phyloP scores from a whole-genome alignment of 2,888 invertebrate species.

The Drosophila heteroneura region DNA sequence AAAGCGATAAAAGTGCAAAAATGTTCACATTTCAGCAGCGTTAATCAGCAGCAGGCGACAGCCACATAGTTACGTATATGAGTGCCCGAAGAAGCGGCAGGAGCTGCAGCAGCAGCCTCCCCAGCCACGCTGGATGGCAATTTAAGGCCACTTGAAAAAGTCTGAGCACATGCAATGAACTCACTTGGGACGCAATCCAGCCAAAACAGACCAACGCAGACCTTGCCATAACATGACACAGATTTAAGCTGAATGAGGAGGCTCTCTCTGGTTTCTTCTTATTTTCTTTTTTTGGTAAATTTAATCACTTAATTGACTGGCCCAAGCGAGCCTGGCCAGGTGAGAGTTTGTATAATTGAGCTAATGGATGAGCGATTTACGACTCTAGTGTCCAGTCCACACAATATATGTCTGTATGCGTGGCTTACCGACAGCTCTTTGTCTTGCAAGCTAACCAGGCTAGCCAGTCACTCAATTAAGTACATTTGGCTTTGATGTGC shows the following conservation, averaged over 20 bases:
- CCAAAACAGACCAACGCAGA: slow-evolving; percentile 3
- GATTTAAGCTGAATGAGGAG: slow-evolving; percentile 45
- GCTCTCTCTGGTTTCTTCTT: not conserved
- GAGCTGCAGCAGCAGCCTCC: not conserved
- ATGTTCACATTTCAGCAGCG: slow-evolving; percentile 68
- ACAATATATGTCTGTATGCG: not conserved
- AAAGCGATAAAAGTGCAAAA: slow-evolving; percentile 75
- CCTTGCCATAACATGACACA: slow-evolving; percentile 61
- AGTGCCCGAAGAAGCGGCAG: slow-evolving; percentile 9
- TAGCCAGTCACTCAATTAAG: slow-evolving; percentile 65
- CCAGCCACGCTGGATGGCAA: slow-evolving; percentile 34
- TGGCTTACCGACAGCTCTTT: slow-evolving; percentile 27
- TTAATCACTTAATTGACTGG: slow-evolving; percentile 49
- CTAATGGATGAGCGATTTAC: slow-evolving; percentile 63
- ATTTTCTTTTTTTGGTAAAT: slow-evolving; percentile 14
- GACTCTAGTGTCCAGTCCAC: slow-evolving; percentile 21
- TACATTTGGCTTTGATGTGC: slow-evolving; percentile 62
- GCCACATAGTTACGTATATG: slow-evolving; percentile 39
- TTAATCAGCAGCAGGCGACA: slow-evolving; percentile 69
- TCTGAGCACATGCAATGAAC: slow-evolving; percentile 66
- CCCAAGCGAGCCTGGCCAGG: slow-evolving; percentile 22
- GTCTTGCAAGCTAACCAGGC: slow-evolving; percentile 21
- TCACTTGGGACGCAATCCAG: slow-evolving; percentile 45
- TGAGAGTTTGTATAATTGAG: slow-evolving; percentile 52
- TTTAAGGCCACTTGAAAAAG: slow-evolving; percentile 60